Evolutionary conservation across 2,113 vertebrate species (phyloP).

Genomic region (Halichoeres trimaculatus): DNA sequence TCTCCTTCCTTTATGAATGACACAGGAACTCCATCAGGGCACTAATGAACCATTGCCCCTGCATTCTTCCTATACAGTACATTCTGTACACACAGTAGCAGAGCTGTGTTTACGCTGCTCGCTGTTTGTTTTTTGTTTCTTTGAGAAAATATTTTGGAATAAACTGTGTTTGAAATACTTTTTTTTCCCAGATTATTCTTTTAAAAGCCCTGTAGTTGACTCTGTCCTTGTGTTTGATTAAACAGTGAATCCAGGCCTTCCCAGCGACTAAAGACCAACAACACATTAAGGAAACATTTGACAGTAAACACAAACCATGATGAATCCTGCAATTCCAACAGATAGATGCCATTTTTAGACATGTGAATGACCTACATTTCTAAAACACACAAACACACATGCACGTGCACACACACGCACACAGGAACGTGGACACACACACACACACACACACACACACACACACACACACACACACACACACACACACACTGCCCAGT

Average conservation of each 20-base stretch:
- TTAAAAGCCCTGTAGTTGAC: not conserved
- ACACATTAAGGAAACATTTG: not conserved
- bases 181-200: too few relatives aligned
- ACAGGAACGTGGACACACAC: constrained; percentile 2
- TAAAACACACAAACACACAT: constrained; percentile 25
- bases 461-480: not conserved
- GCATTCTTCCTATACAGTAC: not conserved
- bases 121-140: too few relatives aligned
- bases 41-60: not conserved
- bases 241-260: not conserved
- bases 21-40: constrained; percentile 17
- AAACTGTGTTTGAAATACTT: too few relatives aligned
- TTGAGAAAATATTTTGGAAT: not conserved
- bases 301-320: not conserved
- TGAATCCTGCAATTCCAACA: constrained; percentile 5
- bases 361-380: constrained; percentile 34
- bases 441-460: constrained; percentile 38
- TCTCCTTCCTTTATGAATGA: constrained; percentile 30
- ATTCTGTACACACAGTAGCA: not conserved
- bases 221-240: not conserved
- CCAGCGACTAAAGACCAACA: not conserved
- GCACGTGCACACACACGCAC: constrained; percentile 2
- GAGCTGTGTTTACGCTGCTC: not conserved
- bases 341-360: constrained; percentile 7
- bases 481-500: constrained; percentile 47